Evolutionary conservation across 2,888 invertebrate species (phyloP).

Genomic region (Acrobasis suavella): DNA sequence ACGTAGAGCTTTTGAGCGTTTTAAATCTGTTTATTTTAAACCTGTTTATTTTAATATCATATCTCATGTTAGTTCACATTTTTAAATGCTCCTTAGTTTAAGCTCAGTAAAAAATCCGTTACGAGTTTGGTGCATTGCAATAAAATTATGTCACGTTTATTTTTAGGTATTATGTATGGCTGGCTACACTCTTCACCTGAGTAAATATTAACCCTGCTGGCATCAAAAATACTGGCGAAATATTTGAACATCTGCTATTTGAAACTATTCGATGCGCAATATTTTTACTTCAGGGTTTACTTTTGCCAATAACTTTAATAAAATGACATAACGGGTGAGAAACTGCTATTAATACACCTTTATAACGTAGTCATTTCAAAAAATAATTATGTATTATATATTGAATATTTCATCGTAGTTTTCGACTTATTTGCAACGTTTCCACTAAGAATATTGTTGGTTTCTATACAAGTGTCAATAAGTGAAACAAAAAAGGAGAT

Average conservation of each 20-base stretch:
- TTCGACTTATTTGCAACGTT: constrained; percentile 13
- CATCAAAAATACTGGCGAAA: constrained; percentile 43
- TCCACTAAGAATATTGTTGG: constrained; percentile 15
- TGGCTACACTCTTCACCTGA: constrained; percentile 34
- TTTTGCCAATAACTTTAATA: constrained; percentile 12
- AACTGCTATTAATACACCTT: neutral
- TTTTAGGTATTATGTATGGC: constrained; percentile 46
- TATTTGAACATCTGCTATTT: constrained; percentile 17
- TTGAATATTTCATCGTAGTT: neutral
- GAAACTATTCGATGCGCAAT: constrained; percentile 14
- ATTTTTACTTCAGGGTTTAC: constrained; percentile 12
- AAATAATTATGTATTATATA: constrained; percentile 10
- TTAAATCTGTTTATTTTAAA: too few species aligned
- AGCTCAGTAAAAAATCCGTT: neutral
- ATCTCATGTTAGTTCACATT: neutral
- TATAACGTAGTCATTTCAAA: neutral
- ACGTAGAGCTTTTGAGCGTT: too few species aligned
- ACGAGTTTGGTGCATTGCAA: neutral
- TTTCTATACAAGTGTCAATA: neutral
- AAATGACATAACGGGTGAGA: neutral
- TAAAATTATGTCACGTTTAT: constrained; percentile 59
- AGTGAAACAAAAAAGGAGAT: neutral
- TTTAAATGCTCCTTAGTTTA: neutral
- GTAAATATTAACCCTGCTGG: constrained; percentile 39
- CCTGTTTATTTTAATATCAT: neutral